Percentiles rank a stretch among this genome's conserved stretches.
Evolutionary conservation across 2,113 vertebrate genomes (phyloP).

Genomic region (Myanophis thanlyinensis): DNA sequence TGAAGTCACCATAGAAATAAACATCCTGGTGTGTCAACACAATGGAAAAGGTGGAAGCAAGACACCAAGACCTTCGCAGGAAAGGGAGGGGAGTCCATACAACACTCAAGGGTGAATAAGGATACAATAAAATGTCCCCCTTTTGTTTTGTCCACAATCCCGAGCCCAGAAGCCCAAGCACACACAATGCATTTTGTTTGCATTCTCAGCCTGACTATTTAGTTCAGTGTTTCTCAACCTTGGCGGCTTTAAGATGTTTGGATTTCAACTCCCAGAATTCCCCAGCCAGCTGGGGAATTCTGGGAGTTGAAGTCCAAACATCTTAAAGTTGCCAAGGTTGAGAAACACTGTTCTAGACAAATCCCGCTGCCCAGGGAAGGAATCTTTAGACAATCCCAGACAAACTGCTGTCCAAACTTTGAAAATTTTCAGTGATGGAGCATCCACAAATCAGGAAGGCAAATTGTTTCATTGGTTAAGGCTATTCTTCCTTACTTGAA

Average conservation of each 20-base stretch:
- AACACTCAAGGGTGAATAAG: not conserved
- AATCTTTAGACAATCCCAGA: not conserved
- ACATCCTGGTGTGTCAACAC: not conserved
- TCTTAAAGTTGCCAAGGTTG: too few species aligned
- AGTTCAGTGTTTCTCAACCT: too few species aligned
- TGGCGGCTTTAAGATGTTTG: too few species aligned
- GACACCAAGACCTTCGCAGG: not conserved
- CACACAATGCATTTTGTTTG: not conserved
- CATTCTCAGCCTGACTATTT: not conserved
- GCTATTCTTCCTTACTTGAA: not conserved
- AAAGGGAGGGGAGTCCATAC: not conserved
- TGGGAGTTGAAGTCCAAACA: too few species aligned
- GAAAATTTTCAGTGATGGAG: not conserved
- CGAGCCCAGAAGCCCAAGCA: not conserved
- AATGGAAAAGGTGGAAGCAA: not conserved
- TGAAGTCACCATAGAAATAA: not conserved
- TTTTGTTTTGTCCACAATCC: not conserved
- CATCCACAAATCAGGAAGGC: not conserved
- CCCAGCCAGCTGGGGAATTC: too few species aligned
- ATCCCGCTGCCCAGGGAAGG: not conserved
- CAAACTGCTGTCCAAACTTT: not conserved
- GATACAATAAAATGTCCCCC: not conserved
- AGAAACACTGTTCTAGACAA: too few species aligned
- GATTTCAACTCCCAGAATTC: too few species aligned
- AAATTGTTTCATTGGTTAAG: not conserved